These are phyloP conservation scores for Aleiodes testaceus DNA, from an alignment of 2,888 invertebrate species.

Conservation along the genomic window DNA sequence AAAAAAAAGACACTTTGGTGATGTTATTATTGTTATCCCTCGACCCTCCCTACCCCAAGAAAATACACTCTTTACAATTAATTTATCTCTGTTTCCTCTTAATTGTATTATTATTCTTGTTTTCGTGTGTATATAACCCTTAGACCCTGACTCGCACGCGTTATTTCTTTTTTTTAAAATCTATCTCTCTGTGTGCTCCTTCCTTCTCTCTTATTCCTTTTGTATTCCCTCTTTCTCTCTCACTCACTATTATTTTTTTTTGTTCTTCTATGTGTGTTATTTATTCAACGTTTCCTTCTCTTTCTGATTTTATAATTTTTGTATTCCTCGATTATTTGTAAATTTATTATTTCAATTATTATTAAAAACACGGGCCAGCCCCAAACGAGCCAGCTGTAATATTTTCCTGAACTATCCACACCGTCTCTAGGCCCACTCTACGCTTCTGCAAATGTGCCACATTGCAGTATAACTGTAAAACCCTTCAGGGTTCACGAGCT, in stretches of 20 bases:
- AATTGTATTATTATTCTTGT: slow-evolving; percentile 2
- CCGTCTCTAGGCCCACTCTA: slow-evolving; percentile 66
- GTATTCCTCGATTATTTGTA: neutral
- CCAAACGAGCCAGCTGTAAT: slow-evolving; percentile 47
- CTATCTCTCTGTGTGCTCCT: slow-evolving; percentile 11
- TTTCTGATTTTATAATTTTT: slow-evolving; percentile 24
- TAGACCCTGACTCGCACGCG: slow-evolving; percentile 41
- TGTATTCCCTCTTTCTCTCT: slow-evolving; percentile 5
- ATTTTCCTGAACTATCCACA: slow-evolving; percentile 50
- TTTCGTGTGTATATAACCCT: slow-evolving; percentile 37
- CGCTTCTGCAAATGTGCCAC: slow-evolving; percentile 73
- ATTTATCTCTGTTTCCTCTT: neutral
- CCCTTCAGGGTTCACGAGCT: slow-evolving; percentile 72
- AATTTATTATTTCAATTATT: slow-evolving; percentile 9
- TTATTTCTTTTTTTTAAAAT: slow-evolving; percentile 30
- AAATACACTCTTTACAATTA: neutral
- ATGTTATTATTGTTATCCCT: slow-evolving; percentile 41
- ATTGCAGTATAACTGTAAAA: slow-evolving; percentile 74
- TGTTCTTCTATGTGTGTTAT: neutral
- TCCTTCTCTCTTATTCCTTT: neutral
- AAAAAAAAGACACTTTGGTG: slow-evolving; percentile 43
- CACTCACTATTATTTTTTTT: neutral
- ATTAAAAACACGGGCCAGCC: slow-evolving; percentile 11
- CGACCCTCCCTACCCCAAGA: neutral
- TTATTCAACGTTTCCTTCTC: neutral